phyloP scores from a whole-genome alignment of 2,797 vertebrate genomes.

The Pelochelys cantorii region DNA sequence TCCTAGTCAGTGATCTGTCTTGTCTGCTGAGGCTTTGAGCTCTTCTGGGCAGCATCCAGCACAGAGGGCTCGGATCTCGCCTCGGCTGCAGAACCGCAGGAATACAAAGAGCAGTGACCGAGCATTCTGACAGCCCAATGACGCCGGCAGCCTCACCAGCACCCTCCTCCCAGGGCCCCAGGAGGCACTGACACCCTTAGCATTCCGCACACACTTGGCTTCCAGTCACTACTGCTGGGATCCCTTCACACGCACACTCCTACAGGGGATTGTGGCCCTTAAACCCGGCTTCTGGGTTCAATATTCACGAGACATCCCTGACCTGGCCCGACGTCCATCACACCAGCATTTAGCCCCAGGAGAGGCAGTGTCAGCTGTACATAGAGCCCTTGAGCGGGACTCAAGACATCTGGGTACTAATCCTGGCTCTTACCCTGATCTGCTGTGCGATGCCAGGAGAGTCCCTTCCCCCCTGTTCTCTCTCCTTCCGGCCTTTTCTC shows the following conservation, averaged over 20 bases:
- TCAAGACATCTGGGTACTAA: background rate
- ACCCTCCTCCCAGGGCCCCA: background rate
- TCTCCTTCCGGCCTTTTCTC: background rate
- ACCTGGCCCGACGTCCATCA: background rate
- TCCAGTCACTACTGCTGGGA: background rate
- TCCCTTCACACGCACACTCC: background rate
- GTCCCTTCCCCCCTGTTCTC: background rate
- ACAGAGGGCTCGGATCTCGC: background rate
- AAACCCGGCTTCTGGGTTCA: background rate
- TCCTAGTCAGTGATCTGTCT: background rate
- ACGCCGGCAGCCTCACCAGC: background rate
- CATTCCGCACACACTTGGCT: background rate
- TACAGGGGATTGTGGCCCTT: background rate
- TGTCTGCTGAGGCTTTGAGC: background rate
- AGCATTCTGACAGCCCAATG: background rate
- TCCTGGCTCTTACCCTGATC: background rate
- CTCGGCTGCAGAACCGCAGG: too few species aligned
- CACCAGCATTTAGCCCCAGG: fast-evolving
- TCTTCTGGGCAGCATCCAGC: background rate
- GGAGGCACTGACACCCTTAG: background rate
- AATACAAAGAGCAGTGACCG: background rate
- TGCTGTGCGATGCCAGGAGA: background rate
- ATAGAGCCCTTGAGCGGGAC: fast-evolving
- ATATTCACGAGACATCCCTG: background rate
- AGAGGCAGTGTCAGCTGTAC: fast-evolving